Evolutionary conservation across 2,888 invertebrate species (phyloP).

Genomic region (Leptopilina myrica): DNA sequence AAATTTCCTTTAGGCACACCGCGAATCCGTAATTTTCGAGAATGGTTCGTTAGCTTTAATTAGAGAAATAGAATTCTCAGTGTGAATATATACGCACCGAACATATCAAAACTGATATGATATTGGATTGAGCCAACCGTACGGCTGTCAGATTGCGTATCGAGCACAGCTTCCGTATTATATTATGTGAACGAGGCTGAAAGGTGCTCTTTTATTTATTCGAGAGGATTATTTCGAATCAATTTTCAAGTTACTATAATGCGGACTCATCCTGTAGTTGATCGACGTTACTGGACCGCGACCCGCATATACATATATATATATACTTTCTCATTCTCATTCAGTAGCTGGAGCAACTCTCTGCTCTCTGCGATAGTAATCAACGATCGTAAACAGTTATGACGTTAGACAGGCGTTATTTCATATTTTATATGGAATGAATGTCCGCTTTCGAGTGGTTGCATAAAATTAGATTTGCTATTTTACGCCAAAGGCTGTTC

Average conservation of each 20-base stretch:
- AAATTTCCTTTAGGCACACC: no score
- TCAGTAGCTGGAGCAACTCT: constrained; percentile 36
- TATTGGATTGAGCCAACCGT: neutral
- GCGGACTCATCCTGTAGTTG: constrained; percentile 29
- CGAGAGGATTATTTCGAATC: constrained; percentile 23
- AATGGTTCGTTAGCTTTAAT: constrained; percentile 27
- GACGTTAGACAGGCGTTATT: constrained; percentile 34
- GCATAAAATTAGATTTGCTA: constrained; percentile 38
- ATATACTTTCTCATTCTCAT: constrained; percentile 33
- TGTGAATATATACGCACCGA: neutral
- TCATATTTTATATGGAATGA: constrained; percentile 34
- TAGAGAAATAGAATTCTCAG: constrained; percentile 22
- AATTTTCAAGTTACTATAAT: constrained; percentile 30
- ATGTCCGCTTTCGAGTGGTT: constrained; percentile 25
- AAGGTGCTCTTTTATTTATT: constrained; percentile 29
- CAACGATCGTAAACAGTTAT: constrained; percentile 37
- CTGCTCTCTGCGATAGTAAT: constrained; percentile 3
- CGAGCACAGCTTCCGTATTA: constrained; percentile 20
- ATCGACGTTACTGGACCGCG: constrained; percentile 35
- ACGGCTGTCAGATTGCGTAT: neutral
- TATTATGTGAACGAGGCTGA: neutral
- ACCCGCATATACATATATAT: neutral
- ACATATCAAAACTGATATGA: neutral
- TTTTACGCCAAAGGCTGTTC: constrained; percentile 35
- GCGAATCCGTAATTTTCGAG: neutral